phyloP scores from a whole-genome alignment of 2,797 vertebrate genomes.

The Syngnathus rostellatus region DNA sequence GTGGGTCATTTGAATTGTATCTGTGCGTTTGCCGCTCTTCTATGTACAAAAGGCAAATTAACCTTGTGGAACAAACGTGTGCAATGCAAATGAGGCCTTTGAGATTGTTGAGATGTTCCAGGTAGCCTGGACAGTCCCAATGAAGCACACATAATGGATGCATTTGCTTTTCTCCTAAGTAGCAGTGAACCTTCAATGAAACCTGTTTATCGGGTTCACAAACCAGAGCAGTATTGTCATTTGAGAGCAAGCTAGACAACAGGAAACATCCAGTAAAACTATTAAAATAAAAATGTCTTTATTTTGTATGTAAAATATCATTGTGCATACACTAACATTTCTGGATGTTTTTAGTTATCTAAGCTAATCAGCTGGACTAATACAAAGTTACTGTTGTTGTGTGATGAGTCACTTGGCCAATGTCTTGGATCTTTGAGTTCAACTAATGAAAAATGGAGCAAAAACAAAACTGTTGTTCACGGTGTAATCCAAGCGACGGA shows the following conservation, averaged over 20 bases:
- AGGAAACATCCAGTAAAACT: neutral
- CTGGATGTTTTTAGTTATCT: neutral
- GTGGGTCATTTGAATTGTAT: neutral
- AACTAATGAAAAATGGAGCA: too few relatives aligned
- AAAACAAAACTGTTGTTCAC: too few relatives aligned
- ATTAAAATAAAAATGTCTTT: conserved; percentile 21
- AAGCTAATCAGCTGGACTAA: neutral
- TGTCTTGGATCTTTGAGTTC: neutral
- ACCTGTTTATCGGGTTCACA: conserved; percentile 51
- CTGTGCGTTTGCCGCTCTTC: neutral
- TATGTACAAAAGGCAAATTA: conserved; percentile 30
- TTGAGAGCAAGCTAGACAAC: neutral
- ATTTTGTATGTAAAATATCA: neutral
- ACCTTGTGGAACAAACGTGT: conserved; percentile 16
- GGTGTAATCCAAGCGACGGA: too few relatives aligned
- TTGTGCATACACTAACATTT: neutral
- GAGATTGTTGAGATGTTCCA: conserved; percentile 15
- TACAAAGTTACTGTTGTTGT: too few relatives aligned
- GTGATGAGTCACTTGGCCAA: neutral
- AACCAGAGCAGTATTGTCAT: neutral
- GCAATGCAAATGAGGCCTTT: conserved; percentile 39
- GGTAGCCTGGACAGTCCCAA: conserved; percentile 3
- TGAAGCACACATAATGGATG: conserved; percentile 9
- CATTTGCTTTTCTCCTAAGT: conserved; percentile 16
- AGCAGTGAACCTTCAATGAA: conserved; percentile 8